Evolutionary conservation across 2,113 vertebrate genomes (phyloP), one percentile per base, ranked within the genome.

Genomic region (Uria lomvia): DNA sequence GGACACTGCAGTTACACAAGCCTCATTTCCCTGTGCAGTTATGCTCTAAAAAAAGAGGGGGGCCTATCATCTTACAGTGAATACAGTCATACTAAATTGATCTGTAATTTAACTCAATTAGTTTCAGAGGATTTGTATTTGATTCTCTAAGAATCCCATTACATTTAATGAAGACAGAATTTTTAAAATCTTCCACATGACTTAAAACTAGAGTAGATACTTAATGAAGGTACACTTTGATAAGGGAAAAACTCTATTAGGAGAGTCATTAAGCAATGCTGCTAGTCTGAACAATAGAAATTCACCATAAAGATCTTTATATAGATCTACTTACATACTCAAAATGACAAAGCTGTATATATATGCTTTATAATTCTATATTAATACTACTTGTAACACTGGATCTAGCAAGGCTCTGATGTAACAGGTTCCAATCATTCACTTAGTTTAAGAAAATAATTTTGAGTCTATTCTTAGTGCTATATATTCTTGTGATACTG

Each of bases 31-130:
- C 88, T 45, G 87, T 70, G 73, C 85, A 93, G 53, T 94, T 70
- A 36, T 18, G 30, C 20, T 82, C 70, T 62, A 73, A 71, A 52
- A 78, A 65, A 78, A 63, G 49, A 71, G 52, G 18, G 27, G 29
- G 17, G 14, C 45, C 52, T 88, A 55, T 66, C 45, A 89, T 24
- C 50, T 40, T 65, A 55, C 40, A 55, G 55, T 52, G 89, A 95
- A 94, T 79, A 75, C 45, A 79, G 66, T 53, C n/a, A 4, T 76
- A 62, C 50, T 85, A 91, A 97, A 95, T 75, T 94, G 58, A 91
- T 88, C 86, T 94, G 62, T 94, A 91, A 95, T 97, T 94, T 90
- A 85, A 85, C 86, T 96, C 83, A 91, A 82, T 92, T 94, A 94
- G 81, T 89, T 95, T 95, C 92, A 87, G 89, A 92, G 73, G 45